Percentiles rank a stretch among this genome's conserved stretches.
These are phyloP conservation scores for Chironomus tentans DNA, from an alignment of 2,888 invertebrate species.

Conservation along the genomic window DNA sequence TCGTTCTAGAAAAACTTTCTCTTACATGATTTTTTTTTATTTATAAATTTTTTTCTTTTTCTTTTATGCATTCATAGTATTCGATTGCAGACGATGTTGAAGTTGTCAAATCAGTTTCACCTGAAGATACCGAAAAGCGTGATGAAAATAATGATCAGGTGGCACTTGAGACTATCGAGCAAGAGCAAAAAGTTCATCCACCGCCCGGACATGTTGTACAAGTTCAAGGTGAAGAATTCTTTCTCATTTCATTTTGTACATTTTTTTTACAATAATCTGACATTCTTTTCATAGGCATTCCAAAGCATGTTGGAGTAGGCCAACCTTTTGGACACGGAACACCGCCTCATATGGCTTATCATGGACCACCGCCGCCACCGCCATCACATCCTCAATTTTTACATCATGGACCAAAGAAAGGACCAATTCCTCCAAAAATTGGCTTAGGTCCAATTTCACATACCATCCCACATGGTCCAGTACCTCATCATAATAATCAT, in stretches of 20 bases:
- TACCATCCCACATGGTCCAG: slow-evolving; percentile 31
- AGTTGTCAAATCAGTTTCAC: slow-evolving; percentile 53
- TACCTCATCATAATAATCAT: background rate
- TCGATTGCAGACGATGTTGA: slow-evolving; percentile 51
- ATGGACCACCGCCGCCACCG: slow-evolving; percentile 62
- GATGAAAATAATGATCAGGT: slow-evolving; percentile 60
- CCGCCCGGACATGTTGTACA: slow-evolving; percentile 32
- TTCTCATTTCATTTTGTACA: slow-evolving; percentile 33
- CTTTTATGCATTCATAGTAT: slow-evolving; percentile 32
- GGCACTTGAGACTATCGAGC: slow-evolving; percentile 61
- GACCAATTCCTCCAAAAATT: slow-evolving; percentile 37
- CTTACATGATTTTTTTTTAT: slow-evolving; percentile 5
- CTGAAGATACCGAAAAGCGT: slow-evolving; percentile 44
- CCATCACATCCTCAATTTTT: slow-evolving; percentile 44
- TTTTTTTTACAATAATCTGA: slow-evolving; percentile 34
- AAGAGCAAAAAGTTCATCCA: slow-evolving; percentile 44
- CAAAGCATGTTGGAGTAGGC: slow-evolving; percentile 40
- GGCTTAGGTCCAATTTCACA: slow-evolving; percentile 37
- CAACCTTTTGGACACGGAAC: slow-evolving; percentile 49
- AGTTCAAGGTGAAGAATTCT: slow-evolving; percentile 30
- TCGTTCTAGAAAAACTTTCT: slow-evolving; percentile 21
- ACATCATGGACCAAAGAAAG: slow-evolving; percentile 36
- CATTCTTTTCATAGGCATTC: slow-evolving; percentile 38
- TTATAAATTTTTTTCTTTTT: background rate
- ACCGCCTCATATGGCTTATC: slow-evolving; percentile 53